A percentile compares a stretch with the other conserved stretches of the same genome.
Conservation (phyloP, 2,113 vertebrate species). For the Bubo scandiacus region DNA sequence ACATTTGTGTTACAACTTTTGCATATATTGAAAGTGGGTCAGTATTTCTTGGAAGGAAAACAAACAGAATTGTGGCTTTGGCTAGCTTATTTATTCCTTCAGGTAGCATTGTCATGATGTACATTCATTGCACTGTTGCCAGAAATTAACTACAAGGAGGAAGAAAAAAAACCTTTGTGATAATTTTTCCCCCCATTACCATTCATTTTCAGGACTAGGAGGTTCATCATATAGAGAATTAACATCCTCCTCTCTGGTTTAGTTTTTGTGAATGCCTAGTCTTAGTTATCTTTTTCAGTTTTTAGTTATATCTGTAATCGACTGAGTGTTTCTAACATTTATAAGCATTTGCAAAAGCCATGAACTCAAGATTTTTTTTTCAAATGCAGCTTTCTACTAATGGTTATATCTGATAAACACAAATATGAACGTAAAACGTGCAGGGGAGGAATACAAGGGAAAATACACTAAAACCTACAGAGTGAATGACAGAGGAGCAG, state of each 20-base stretch:
- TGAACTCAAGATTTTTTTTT: not conserved
- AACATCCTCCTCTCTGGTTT: not conserved
- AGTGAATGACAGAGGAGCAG: not conserved
- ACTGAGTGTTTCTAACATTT: not conserved
- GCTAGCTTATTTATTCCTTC: not conserved
- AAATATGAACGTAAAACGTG: conserved; percentile 16
- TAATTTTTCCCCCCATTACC: not conserved
- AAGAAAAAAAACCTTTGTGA: not conserved
- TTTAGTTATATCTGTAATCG: not conserved
- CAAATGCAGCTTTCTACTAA: not conserved
- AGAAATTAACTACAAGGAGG: not conserved
- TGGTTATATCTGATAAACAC: conserved; percentile 30
- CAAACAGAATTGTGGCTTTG: not conserved
- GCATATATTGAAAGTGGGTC: not conserved
- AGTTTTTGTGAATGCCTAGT: not conserved
- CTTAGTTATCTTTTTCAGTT: not conserved
- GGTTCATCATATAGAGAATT: not conserved
- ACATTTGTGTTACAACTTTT: not conserved
- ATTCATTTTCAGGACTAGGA: not conserved
- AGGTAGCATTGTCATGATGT: not conserved
- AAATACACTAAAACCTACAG: not conserved
- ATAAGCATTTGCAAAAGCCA: not conserved
- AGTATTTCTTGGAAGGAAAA: not conserved
- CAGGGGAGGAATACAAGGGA: not conserved
- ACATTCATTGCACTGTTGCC: not conserved